These are phyloP conservation scores for Drosophila macrothrix DNA, from an alignment of 2,888 invertebrate genomes.

Conservation along the genomic window DNA sequence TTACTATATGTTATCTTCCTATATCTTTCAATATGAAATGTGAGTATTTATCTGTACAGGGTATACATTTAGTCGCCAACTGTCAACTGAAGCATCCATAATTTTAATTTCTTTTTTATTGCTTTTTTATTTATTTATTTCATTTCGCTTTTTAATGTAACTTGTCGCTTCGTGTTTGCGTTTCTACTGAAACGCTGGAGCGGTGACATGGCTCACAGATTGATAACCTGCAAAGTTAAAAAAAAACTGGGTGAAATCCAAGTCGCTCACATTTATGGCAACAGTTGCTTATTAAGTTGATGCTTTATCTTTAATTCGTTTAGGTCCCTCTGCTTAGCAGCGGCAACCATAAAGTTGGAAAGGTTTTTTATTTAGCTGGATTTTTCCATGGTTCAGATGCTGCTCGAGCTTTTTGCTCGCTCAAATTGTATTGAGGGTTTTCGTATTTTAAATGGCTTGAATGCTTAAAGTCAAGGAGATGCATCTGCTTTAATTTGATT, in stretches of 20 bases:
- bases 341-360: background rate
- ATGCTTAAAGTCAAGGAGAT: background rate
- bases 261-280: slow-evolving; percentile 26
- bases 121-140: slow-evolving; percentile 12
- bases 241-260: slow-evolving; percentile 57
- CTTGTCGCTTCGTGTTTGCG: slow-evolving; percentile 52
- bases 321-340: background rate
- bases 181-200: slow-evolving; percentile 41
- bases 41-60: background rate
- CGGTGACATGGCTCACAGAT: slow-evolving; percentile 56
- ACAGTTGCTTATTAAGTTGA: slow-evolving; percentile 40
- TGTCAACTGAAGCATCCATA: background rate
- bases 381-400: background rate
- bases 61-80: background rate
- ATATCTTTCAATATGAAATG: background rate
- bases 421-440: background rate
- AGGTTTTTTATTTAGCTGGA: background rate
- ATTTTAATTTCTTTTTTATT: slow-evolving; percentile 9
- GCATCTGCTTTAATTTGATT: background rate
- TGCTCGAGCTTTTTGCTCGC: background rate
- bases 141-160: slow-evolving; percentile 14
- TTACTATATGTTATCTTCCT: background rate
- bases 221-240: slow-evolving; percentile 52
- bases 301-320: slow-evolving; percentile 21
- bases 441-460: background rate